Evolutionary conservation across 2,888 invertebrate genomes (phyloP), one percentile per base, ranked within the genome.

Genomic region (Platycnemis pennipes): DNA sequence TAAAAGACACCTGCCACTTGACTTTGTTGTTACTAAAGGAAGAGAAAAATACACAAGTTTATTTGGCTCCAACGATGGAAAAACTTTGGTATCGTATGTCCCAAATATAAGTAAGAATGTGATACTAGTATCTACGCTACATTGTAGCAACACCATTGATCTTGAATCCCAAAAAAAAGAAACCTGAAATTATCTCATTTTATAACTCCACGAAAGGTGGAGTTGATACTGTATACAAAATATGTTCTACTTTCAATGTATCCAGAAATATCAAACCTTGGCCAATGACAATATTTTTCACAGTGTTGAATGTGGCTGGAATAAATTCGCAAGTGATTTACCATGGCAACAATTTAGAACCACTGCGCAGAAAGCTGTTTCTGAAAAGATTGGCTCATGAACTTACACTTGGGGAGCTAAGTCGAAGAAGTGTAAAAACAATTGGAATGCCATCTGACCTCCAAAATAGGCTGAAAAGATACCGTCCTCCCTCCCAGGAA

Each of bases 221-320:
- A 94, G 94, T 94, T 63, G 94, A 94, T 85, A 77, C 53, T 26
- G 94, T 85, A 22, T 94, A 94, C 49, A 37, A 94, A 94, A 49
- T 94, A 46, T 89, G 91, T 19, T 37, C n/a, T 31, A 86, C 69
- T 26, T 94, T 69, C 56, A 85, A 37, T 88, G 94, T 94, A 45
- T 53, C 88, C 42, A 63, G 94, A 77, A 94, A 94, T 45, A 53
- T 42, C 31, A 85, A 53, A 26, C 44, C 69, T 37, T 94, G 94
- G 94, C 88, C 87, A 87, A 56, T 88, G 63, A 22, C 88, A 42
- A 88, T 94, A 5, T 94, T 94, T 69, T 94, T 44, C 44, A 37
- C 46, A 4, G 13, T 69, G 53, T n/a, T 89, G 85, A 53, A 63
- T 89, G 31, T 88, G 85, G n/a, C 85, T 94, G 45, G 86, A 89